Evolutionary conservation across 2,797 vertebrate genomes (phyloP), one percentile per base, ranked within the genome.

Genomic region (Schizothorax lantsangensis): DNA sequence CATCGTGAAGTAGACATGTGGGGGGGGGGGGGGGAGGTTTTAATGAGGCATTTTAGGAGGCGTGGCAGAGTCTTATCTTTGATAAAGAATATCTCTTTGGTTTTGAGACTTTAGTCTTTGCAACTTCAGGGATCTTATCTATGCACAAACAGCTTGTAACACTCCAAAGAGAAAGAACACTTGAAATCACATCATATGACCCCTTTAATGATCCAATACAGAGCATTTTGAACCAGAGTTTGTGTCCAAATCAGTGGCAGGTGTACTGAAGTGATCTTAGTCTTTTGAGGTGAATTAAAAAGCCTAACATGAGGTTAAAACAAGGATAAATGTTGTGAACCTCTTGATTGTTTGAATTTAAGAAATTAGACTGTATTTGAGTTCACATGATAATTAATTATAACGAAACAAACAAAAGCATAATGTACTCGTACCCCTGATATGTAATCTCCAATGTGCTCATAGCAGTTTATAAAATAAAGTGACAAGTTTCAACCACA

Each of bases 181-280:
- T 30, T 30, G 30, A 30, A 30, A 30, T 30, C 30, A 30, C 30
- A 30, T 30, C 30, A 30, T 30, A 30, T 30, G 30, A 30, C 30
- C 30, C 30, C 30, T 30, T 30, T 30, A 21, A 45, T n/a, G 3
- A 64, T 81, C 82, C 90, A 90, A 45, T 78, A 47, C 66, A 38
- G 14, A 59, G 2, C 30, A 78, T 47, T n/a, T 14, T 38, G 21
- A 77, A 17, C 15, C 19, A 21, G 78, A 45, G 33, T 57, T 57
- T 40, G 23, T 83, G 33, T 72, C 45, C 23, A 40, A 72, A 71
- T 54, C 66, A 57, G 21, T 19, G 33, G 23, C 33, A 72, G 23
- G 7, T 30, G 54, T 21, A n/a, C 36, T 83, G 21, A 83, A 59
- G 23, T 81, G 9, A 66, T 81, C 19, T 23, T 49, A 68, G 19